Base-by-base conservation (phyloP, 2,113 vertebrate species). In the Entelurus aequoreus region DNA sequence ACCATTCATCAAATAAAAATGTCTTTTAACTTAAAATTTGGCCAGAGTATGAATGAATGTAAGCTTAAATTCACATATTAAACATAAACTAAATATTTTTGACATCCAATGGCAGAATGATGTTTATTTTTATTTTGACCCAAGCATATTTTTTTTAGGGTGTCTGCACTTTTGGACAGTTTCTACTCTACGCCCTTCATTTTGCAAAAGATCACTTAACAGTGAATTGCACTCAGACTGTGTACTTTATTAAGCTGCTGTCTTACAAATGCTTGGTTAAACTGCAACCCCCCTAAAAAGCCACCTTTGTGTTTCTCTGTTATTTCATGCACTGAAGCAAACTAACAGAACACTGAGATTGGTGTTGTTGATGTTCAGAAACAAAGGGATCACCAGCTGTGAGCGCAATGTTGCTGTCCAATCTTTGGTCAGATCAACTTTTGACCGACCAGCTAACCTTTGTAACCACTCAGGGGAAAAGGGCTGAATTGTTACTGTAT, bases 181-280 rank as follows among this genome's bases (percentile, higher is more conserved):
- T 51, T 76, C 77, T 55, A 16, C 9, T 42, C n/a, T 44, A 16
- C 69, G 51, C 71, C 65, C 66, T 68, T 60, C 63, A 66, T 71
- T 62, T 63, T 76, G 46, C 66, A 44, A 56, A 38, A 58, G 53
- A 68, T 81, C 67, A 59, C 60, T 77, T 75, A 74, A 63, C 42
- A 60, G 36, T 76, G 72, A 83, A 71, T 87, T 72, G 78, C 60
- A 62, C 61, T 70, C 70, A 61, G 44, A 68, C 40, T 72, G 54
- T 76, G 59, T 67, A 54, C 51, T 68, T 52, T 54, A 75, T 36
- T 21, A 77, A 88, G 76, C 73, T 85, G 85, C 40, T 65, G 65
- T 76, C 62, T 74, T n/a, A 66, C 38, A 76, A 54, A 10, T 15
- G 54, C 54, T 63, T 79, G 74, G 72, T 78, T 77, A 62, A 35